These are phyloP conservation scores for Cervus canadensis DNA, from an alignment of 2,113 vertebrate species.

Conservation along the genomic window DNA sequence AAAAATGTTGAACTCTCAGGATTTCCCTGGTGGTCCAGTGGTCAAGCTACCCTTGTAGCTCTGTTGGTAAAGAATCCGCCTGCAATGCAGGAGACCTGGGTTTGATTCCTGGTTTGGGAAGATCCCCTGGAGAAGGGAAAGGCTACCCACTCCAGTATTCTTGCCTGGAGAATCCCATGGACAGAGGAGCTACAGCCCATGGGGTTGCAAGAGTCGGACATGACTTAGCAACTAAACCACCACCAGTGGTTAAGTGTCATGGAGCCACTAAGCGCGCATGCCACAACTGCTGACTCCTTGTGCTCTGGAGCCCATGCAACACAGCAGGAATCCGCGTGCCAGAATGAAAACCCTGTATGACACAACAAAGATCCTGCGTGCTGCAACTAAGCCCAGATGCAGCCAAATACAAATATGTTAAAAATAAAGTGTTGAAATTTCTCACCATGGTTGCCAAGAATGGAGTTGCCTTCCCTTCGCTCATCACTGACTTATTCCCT, in stretches of 20 bases:
- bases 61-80: background rate
- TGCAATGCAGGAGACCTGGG: background rate
- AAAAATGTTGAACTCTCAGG: background rate
- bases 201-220: fast-evolving
- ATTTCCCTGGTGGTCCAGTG: background rate
- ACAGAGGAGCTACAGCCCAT: background rate
- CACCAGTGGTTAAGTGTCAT: background rate
- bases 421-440: background rate
- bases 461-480: background rate
- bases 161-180: background rate
- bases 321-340: background rate
- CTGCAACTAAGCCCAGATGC: background rate
- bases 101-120: background rate
- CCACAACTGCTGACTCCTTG: background rate
- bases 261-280: background rate
- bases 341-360: background rate
- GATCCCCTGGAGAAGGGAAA: background rate
- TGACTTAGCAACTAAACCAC: background rate
- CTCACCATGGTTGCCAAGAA: background rate
- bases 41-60: background rate
- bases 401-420: background rate
- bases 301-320: background rate
- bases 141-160: background rate
- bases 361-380: background rate
- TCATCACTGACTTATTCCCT: background rate